These are phyloP conservation scores for Drosophila maculinotata DNA, from an alignment of 2,888 invertebrate species.

Conservation along the genomic window DNA sequence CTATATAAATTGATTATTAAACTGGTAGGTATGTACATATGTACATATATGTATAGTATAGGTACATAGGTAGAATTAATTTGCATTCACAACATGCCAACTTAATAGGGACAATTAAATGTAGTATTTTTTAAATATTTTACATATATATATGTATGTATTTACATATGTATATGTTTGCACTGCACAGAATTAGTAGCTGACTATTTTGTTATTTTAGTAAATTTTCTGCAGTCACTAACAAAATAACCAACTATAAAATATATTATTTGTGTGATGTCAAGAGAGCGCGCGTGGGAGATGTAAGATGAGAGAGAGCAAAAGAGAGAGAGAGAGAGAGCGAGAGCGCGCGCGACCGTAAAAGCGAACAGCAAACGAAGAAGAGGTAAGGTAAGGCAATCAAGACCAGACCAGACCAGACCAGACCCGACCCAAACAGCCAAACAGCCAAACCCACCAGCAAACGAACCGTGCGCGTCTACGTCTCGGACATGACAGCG, in stretches of 20 bases:
- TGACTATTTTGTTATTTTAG: slow-evolving; percentile 45
- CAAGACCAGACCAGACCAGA: slow-evolving; percentile 31
- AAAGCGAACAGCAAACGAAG: slow-evolving; percentile 26
- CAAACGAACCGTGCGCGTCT: slow-evolving; percentile 64
- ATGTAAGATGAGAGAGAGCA: slow-evolving; percentile 29
- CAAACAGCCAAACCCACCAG: slow-evolving; percentile 33
- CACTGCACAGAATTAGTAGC: slow-evolving; percentile 31
- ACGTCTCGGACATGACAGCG: slow-evolving; percentile 67
- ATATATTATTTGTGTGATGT: slow-evolving; percentile 53
- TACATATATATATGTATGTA: no score
- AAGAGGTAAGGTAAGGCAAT: slow-evolving; percentile 40
- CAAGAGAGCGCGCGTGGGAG: slow-evolving; percentile 71
- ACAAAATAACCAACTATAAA: slow-evolving; percentile 54
- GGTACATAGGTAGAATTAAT: slow-evolving; percentile 16
- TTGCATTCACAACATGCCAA: slow-evolving; percentile 23
- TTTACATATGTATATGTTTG: background rate
- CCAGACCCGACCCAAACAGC: slow-evolving; percentile 32
- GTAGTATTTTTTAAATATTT: slow-evolving; percentile 12
- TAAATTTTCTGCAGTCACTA: slow-evolving; percentile 40
- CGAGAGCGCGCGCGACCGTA: slow-evolving; percentile 32
- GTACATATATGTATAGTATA: background rate
- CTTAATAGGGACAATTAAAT: slow-evolving; percentile 17
- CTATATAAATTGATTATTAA: slow-evolving; percentile 45
- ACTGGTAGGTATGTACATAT: slow-evolving; percentile 1
- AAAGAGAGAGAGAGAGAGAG: slow-evolving; percentile 6